phyloP scores from a whole-genome alignment of 1,140 invertebrate species.

The Akabosia matsudoensis region DNA sequence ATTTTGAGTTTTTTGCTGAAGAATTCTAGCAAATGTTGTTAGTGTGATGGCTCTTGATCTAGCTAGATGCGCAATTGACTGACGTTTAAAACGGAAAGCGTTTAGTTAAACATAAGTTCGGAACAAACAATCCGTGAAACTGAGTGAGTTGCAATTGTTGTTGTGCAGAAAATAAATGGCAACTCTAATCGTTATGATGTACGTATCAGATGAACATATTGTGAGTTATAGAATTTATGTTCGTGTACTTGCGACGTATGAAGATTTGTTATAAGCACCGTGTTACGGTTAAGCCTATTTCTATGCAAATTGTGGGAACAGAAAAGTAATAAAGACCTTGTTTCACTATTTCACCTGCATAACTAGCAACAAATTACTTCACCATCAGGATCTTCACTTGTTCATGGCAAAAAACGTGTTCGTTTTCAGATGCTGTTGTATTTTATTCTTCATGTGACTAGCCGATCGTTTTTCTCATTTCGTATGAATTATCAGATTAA shows the following conservation, averaged over 20 bases:
- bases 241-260: neutral
- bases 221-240: no score
- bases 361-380: constrained; percentile 11
- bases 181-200: no score
- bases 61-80: no score
- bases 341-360: constrained; percentile 7
- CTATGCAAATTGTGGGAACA: constrained; percentile 18
- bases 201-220: no score
- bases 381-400: neutral
- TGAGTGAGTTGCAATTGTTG: neutral
- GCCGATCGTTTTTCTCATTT: neutral
- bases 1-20: constrained; percentile 21
- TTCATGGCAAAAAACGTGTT: neutral
- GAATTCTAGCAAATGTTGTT: neutral
- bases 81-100: no score
- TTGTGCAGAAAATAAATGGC: no score
- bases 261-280: neutral
- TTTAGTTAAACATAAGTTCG: no score
- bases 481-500: neutral
- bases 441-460: neutral
- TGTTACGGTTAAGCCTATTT: neutral
- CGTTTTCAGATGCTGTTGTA: neutral
- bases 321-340: constrained; percentile 13
- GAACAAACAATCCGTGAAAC: no score
- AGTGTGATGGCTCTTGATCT: neutral